Percentiles rank a stretch among this genome's conserved stretches.
Conservation (phyloP, 2,797 vertebrate genomes). For the Cercopithecus petaurista region DNA sequence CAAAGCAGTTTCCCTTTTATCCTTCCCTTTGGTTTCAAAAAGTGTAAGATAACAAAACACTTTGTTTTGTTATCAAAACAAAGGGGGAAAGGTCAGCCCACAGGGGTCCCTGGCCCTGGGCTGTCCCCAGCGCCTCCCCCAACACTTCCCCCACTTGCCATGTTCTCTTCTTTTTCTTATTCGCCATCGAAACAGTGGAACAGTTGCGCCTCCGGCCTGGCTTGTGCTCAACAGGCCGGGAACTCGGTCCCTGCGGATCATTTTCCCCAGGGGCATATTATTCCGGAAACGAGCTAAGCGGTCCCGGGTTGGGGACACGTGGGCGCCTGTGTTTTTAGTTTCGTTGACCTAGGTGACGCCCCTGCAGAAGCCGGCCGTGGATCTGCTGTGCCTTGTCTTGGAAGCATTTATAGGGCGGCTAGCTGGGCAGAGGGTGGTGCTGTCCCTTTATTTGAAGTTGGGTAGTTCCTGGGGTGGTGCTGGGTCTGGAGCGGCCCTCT, state of each 20-base stretch:
- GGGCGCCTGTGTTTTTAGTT: background rate
- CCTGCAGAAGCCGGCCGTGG: background rate
- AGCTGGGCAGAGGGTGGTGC: background rate
- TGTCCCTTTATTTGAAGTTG: background rate
- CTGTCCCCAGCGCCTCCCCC: background rate
- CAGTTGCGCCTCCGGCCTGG: background rate
- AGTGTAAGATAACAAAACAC: background rate
- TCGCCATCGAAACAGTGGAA: background rate
- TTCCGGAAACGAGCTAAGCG: background rate
- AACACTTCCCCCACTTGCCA: background rate
- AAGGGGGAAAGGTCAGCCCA: background rate
- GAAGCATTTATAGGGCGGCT: background rate
- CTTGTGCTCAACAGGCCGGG: background rate
- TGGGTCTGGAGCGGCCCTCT: background rate
- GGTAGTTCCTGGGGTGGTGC: background rate
- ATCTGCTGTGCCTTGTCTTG: background rate
- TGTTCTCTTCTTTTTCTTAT: background rate
- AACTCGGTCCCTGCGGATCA: background rate
- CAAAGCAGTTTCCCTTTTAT: conserved; percentile 2
- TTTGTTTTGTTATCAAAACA: background rate
- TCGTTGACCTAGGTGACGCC: background rate
- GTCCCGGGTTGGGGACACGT: background rate
- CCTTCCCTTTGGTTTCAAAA: background rate
- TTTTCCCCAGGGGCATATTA: background rate
- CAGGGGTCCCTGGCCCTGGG: background rate